These are phyloP conservation scores for Schrankia costaestrigalis DNA, from an alignment of 2,888 invertebrate genomes.

Conservation along the genomic window DNA sequence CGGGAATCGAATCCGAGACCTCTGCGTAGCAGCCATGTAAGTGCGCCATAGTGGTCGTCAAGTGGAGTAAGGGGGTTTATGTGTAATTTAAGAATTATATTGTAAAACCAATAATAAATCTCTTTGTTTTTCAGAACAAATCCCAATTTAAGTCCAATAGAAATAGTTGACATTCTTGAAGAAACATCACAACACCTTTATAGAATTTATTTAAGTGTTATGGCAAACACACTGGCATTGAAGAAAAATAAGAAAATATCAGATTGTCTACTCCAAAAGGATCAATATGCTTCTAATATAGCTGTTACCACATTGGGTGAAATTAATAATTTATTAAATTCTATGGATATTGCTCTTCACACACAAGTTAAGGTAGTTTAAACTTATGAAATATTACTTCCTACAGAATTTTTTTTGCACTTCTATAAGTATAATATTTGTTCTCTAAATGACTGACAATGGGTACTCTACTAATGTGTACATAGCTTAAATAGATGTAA, in stretches of 20 bases:
- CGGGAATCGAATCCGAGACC: no score
- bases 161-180: slow-evolving; percentile 61
- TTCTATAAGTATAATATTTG: not conserved
- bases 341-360: slow-evolving; percentile 62
- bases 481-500: no score
- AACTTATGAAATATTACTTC: not conserved
- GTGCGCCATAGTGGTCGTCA: no score
- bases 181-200: slow-evolving; percentile 68
- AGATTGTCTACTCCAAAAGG: slow-evolving; percentile 60
- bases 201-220: slow-evolving; percentile 64
- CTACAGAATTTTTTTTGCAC: not conserved
- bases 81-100: no score
- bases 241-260: slow-evolving; percentile 56
- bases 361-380: slow-evolving; percentile 59
- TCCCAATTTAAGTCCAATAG: slow-evolving; percentile 45
- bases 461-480: no score
- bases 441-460: no score
- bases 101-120: no score
- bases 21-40: no score
- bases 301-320: slow-evolving; percentile 59
- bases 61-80: no score
- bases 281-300: slow-evolving; percentile 68
- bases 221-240: slow-evolving; percentile 59
- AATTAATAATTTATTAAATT: slow-evolving; percentile 59
- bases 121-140: slow-evolving; percentile 23